Evolutionary conservation across 2,113 vertebrate species (phyloP).

Genomic region (Monopterus albus): DNA sequence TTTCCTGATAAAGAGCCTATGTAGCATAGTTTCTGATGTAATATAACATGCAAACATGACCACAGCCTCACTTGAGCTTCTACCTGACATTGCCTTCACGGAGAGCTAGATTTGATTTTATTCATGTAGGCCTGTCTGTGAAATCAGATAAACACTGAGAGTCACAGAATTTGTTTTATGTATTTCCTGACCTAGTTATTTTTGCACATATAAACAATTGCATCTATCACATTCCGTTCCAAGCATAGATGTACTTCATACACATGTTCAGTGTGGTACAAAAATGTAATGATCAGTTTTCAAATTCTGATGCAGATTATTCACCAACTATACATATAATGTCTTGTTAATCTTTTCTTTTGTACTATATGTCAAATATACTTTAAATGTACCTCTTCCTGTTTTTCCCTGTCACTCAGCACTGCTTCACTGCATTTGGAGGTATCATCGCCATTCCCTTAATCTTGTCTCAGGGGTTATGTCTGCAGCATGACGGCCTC

Average conservation of each 20-base stretch:
- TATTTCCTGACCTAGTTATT: background rate
- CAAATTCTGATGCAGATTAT: too few relatives aligned
- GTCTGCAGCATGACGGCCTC: constrained; percentile 91
- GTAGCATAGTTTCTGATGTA: background rate
- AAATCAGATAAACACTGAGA: constrained; percentile 21
- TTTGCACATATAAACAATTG: background rate
- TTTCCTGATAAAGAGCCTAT: background rate
- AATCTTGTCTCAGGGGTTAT: constrained; percentile 91
- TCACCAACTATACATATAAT: background rate
- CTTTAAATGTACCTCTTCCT: background rate
- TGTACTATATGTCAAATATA: background rate
- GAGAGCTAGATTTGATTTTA: constrained; percentile 9
- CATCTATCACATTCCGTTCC: background rate
- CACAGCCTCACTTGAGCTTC: constrained; percentile 27
- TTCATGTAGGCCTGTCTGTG: background rate
- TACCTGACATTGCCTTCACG: constrained; percentile 1
- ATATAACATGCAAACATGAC: constrained; percentile 12
- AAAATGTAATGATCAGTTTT: background rate
- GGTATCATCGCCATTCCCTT: constrained; percentile 91
- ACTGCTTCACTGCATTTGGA: constrained; percentile 94
- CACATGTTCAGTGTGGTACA: background rate
- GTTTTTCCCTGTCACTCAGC: constrained; percentile 76
- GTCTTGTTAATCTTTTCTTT: background rate
- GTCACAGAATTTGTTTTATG: too few relatives aligned
- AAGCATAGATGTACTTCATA: background rate